Evolutionary conservation across 1,140 invertebrate species (phyloP), one percentile per base, ranked within the genome.

Genomic region (Bombus polaris): DNA sequence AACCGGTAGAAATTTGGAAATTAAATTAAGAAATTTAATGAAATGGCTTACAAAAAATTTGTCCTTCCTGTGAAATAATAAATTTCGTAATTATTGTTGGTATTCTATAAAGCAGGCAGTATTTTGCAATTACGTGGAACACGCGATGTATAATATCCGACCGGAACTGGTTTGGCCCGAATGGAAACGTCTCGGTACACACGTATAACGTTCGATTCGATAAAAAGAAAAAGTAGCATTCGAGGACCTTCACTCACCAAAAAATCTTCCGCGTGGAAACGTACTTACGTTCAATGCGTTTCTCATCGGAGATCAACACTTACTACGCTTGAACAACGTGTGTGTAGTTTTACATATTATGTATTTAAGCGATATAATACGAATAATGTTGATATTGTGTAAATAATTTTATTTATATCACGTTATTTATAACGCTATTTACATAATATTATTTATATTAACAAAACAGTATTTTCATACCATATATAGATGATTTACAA

Each of bases 131-230:
- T 68, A 68, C 83, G 90, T 89, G 39, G 91, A 93, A 93, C 89
- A 90, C 80, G 79, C 42, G 62, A 83, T 72, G 85, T 68, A 42
- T 87, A 81, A 65, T 47, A 70, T 65, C 70, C 85, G 83, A 86
- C 88, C 81, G 83, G 78, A 88, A 91, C 91, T 89, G 91, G 91
- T 94, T 94, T 91, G 66, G 81, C 88, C 72, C 92, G 92, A 85
- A 93, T 90, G 89, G 88, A 83, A 88, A 87, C 73, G 80, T 87
- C 84, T 83, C 72, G 78, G 79, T 77, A 32, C 42, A 57, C 84
- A 72, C 59, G 39, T 76, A 66, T 82, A 83, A 44, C n/a, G 32
- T 37, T 39, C 59, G 76, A 18, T 39, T 12, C 81, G 81, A 59
- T 53, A 89, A 88, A 89, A 89, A 88, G 87, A 89, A 81, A 88